Conservation (phyloP, 92 coral and sea anemone species). For the Palythoa grandiflora region DNA sequence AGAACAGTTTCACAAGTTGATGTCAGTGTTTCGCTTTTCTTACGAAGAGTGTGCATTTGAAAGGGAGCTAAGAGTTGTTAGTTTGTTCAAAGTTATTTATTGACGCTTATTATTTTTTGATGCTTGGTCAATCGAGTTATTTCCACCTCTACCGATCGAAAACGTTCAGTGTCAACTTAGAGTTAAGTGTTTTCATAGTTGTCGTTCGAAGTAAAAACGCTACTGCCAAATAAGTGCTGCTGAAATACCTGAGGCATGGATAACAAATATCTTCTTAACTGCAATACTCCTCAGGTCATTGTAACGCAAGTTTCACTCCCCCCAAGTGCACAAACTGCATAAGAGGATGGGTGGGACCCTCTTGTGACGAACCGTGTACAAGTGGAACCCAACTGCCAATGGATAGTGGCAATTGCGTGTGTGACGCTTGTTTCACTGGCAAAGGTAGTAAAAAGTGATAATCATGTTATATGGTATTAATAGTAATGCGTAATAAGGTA, state of each 20-base stretch:
- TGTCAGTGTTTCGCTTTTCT: neutral
- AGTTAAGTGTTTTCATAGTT: neutral
- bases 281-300: constrained; percentile 55
- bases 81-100: neutral
- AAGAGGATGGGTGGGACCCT: constrained; percentile 72
- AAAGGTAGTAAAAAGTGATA: constrained; percentile 1
- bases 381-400: constrained; percentile 73
- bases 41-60: neutral
- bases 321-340: constrained; percentile 76
- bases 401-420: constrained; percentile 76
- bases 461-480: no score
- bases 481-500: no score
- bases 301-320: constrained; percentile 70
- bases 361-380: constrained; percentile 72
- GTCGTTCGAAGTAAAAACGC: neutral
- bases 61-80: neutral
- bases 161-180: neutral
- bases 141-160: neutral
- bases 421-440: constrained; percentile 72
- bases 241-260: neutral
- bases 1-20: neutral
- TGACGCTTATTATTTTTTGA: neutral
- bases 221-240: neutral
- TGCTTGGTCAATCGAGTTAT: neutral
- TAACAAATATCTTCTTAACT: neutral